Evolutionary conservation across 2,113 vertebrate species (phyloP), one percentile per base, ranked within the genome.

Genomic region (Cebidichthys violaceus): DNA sequence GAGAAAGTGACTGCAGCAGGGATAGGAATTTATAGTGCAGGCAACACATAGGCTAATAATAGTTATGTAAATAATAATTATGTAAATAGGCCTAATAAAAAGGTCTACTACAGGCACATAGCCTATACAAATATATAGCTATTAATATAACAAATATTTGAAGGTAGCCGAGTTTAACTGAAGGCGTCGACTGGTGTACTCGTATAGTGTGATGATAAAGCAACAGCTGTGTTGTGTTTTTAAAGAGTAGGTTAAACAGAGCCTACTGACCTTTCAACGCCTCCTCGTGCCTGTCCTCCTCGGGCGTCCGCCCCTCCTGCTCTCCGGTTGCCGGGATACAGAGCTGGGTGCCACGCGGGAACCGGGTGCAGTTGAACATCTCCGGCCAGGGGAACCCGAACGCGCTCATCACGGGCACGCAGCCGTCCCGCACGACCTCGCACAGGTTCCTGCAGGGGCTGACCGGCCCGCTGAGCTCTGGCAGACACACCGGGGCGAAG

Each of bases 301-400:
- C 89, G 1, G 65, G 55, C 4, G 75, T 86, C 60, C 60, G 61
- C 11, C 15, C 83, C 20, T 86, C 82, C 7, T 45, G 9, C 66
- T 87, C 89, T 18, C 83, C 90, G 57, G 90, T 92, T 2, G 89
- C 83, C 0, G 95, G 95, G 89, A 96, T 93, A 62, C 96, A 96
- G 11, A 96, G 94, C 18, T 94, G 89, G 6, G 93, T 91, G 20
- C 90, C 94, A 10, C n/a, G 81, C 0, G 96, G 96, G 70, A 96
- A 96, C 20, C 91, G 92, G 76, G 71, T 93, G 80, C 96, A 96
- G 90, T 96, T 94, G 14, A 96, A 95, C 94, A 96, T 96, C 47
- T 96, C 90, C 0, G 96, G 96, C 96, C 96, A 96, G 0, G 95
- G 95, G 80, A 96, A 96, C 0, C 96, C 96, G 39, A 96, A 96